phyloP scores from a whole-genome alignment of 2,113 vertebrate genomes.

The Kobus ellipsiprymnus region DNA sequence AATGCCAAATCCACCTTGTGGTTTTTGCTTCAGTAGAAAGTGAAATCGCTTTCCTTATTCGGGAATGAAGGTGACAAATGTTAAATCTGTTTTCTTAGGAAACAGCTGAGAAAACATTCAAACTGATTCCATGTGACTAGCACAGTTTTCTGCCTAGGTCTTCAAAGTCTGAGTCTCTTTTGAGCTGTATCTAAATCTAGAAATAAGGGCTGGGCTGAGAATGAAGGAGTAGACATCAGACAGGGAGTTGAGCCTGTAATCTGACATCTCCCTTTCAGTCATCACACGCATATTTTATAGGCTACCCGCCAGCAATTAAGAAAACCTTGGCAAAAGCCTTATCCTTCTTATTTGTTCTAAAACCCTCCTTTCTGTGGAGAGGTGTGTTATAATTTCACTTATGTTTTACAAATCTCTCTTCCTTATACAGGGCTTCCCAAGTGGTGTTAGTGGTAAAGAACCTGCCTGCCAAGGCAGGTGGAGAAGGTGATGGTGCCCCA shows the following conservation, averaged over 20 bases:
- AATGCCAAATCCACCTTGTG: not conserved
- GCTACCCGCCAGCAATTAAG: not conserved
- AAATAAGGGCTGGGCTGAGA: not conserved
- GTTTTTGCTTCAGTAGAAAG: slow-evolving; percentile 32
- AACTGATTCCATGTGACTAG: slow-evolving; percentile 40
- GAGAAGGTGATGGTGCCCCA: too few species aligned
- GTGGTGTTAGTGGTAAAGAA: not conserved
- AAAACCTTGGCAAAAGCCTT: not conserved
- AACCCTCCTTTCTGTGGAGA: not conserved
- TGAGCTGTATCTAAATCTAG: slow-evolving; percentile 38
- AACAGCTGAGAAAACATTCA: slow-evolving; percentile 56
- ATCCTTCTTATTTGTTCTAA: not conserved
- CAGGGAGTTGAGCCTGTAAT: not conserved
- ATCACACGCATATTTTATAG: not conserved
- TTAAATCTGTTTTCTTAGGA: slow-evolving; percentile 56
- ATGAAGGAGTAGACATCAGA: not conserved
- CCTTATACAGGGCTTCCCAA: not conserved
- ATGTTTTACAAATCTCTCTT: not conserved
- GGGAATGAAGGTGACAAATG: slow-evolving; percentile 34
- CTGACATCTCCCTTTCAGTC: not conserved
- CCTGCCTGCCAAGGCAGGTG: not conserved
- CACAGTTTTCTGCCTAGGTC: slow-evolving; percentile 44
- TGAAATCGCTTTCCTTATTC: slow-evolving; percentile 40
- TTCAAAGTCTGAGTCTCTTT: slow-evolving; percentile 48
- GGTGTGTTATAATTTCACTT: not conserved